phyloP scores from a whole-genome alignment of 1,140 invertebrate species.

The Hermetia illucens region DNA sequence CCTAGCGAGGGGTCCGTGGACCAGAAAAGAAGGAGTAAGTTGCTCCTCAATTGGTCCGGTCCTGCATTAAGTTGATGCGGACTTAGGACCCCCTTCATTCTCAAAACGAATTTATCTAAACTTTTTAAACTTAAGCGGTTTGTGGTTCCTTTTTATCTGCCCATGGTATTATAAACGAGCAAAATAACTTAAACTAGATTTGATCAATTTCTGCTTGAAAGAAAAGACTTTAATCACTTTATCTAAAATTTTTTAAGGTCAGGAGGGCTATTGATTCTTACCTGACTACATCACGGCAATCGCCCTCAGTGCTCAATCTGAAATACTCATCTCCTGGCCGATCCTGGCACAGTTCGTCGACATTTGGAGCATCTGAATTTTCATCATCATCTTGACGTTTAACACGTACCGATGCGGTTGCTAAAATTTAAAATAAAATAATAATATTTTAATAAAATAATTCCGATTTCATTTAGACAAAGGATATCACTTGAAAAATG shows the following conservation, averaged over 20 bases:
- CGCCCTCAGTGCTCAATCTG: conserved; percentile 64
- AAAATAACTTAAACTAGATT: background rate
- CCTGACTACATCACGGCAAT: conserved; percentile 86
- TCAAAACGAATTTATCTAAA: too few relatives aligned
- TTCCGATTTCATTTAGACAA: too few relatives aligned
- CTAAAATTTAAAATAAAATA: conserved; percentile 14
- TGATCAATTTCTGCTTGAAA: background rate
- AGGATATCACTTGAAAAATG: background rate
- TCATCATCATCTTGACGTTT: conserved; percentile 49
- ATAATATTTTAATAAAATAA: conserved; percentile 1
- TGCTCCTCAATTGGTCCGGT: too few relatives aligned
- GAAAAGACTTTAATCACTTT: background rate
- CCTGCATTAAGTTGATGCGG: too few relatives aligned
- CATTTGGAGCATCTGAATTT: conserved; percentile 48
- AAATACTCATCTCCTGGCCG: conserved; percentile 82
- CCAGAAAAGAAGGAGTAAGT: too few relatives aligned
- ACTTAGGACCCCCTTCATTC: too few relatives aligned
- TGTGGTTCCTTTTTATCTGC: too few relatives aligned
- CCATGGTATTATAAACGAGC: too few relatives aligned
- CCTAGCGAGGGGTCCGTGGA: too few relatives aligned
- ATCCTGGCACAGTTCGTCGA: conserved; percentile 73
- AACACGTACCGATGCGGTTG: conserved; percentile 31
- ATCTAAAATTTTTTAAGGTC: too few relatives aligned
- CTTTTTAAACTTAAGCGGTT: too few relatives aligned
- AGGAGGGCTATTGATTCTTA: conserved; percentile 36